These are phyloP conservation scores for Coregonus suidteri DNA, from an alignment of 2,797 vertebrate species.

Conservation along the genomic window DNA sequence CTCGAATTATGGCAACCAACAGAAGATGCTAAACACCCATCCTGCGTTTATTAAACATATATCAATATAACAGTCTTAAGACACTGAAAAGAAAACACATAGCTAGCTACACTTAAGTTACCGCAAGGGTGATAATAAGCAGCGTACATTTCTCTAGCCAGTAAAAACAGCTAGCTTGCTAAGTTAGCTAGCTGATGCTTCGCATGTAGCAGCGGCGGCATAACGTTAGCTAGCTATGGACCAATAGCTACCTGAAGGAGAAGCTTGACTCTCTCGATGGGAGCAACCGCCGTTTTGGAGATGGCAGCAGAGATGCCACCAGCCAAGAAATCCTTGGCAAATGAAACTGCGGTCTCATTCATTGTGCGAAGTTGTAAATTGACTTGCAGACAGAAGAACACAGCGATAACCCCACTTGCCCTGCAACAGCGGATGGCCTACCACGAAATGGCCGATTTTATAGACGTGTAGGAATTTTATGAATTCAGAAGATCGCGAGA, in stretches of 20 bases:
- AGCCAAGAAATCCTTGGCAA: constrained; percentile 62
- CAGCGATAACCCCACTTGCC: neutral
- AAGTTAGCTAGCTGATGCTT: neutral
- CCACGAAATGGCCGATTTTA: constrained; percentile 74
- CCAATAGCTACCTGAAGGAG: constrained; percentile 57
- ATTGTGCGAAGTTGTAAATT: constrained; percentile 30
- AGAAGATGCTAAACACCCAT: neutral
- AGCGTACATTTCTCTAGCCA: neutral
- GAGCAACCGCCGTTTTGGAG: constrained; percentile 65
- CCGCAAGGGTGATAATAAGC: neutral
- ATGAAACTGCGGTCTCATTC: constrained; percentile 52
- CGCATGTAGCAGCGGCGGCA: neutral
- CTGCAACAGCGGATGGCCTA: constrained; percentile 42
- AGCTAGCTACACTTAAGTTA: neutral
- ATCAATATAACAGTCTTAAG: neutral
- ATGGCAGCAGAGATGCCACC: constrained; percentile 63
- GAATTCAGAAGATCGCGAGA: constrained; percentile 35
- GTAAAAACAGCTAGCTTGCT: neutral
- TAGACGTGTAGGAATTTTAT: constrained; percentile 45
- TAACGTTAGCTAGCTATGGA: neutral
- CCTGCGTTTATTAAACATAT: neutral
- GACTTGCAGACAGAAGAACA: neutral
- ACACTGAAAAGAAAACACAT: neutral
- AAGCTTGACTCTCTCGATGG: constrained; percentile 67
- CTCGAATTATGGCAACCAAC: constrained; percentile 32